Base-by-base conservation (phyloP, 2,113 vertebrate genomes). In the Paraplagusia blochii region DNA sequence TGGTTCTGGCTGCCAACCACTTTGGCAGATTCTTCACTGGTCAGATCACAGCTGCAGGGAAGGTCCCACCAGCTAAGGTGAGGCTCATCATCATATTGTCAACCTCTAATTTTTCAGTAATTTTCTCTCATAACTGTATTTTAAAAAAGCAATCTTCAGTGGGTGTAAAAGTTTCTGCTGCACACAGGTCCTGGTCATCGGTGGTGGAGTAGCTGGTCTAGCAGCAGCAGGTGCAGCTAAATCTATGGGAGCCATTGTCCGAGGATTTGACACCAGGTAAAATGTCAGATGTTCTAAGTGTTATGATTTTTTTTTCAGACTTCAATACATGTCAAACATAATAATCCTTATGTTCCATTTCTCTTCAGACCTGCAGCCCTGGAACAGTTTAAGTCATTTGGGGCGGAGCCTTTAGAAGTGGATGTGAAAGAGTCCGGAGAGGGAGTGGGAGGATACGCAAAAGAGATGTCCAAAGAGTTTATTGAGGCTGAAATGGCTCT, bases 141-240 rank as follows among this genome's bases (percentile, higher is more conserved):
- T 16, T 15, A 62, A 53, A 51, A 58, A n/a, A 42, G 50, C n/a
- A n/a, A 39, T 33, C 13, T 49, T 9, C 42, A 13, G 42, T 11
- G 10, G 2, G 12, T 17, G 4, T 42, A 29, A 10, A 0, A 52
- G 40, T 61, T 60, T 59, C 5, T 69, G 11, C 9, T 69, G 35
- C n/a, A 17, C 73, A 57, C 70, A 88, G 90, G 85, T 90, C 56
- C 80, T 93, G 68, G 78, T 94, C 63, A 95, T 95, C 63, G 89
- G 89, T 63, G 90, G 89, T 57, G 93, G 91, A 48, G 0, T 93
- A n/a, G 90, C 89, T 58, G 91, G 92, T 69, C 80, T 94, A 57
- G 86, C 90, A 58, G 91, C 91, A 60, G 91, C 92, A 43, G 92
- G 90, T 61, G 82, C 92, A 74, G 92, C 91, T 52, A 93, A 91